Evolutionary conservation across 1,140 invertebrate species (phyloP), one percentile per base, ranked within the genome.

Genomic region (Littorina saxatilis): DNA sequence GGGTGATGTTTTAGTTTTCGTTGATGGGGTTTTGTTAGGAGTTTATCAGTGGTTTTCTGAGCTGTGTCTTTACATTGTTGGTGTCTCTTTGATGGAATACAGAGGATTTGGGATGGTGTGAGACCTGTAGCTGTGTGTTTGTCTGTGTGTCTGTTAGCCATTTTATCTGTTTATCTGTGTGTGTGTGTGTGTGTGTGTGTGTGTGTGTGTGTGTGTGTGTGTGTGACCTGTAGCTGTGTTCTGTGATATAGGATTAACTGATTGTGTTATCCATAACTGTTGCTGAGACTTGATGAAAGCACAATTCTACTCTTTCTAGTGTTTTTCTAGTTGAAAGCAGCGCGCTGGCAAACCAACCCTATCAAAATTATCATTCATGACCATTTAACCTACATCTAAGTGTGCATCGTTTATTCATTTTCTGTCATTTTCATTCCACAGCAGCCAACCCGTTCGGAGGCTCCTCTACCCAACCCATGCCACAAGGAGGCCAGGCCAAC

Each of bases 401-500:
- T 29, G 20, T 61, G 20, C 20, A 13, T 61, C 5, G 5, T 68
- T 29, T 47, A 17, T 37, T 61, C 15, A 29, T n/a, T 68, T 29
- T 61, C 29, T n/a, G n/a, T n/a, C 23, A 43, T 55, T 77, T 55
- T n/a, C 29, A 7, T 73, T 1, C 77, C 37, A 50, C 80, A 82
- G 83, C 80, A 39, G 78, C 86, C 17, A 88, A 87, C 55, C 87
- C 87, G 47, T 87, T 88, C 43, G 85, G 86, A 75, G 82, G 73
- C 13, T 43, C 39, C 7, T 43, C 72, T 23, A n/a, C 72, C 58
- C 50, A 73, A 11, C 68, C 75, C 27, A 73, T 79, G n/a, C 20
- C 84, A 29, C 43, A 78, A 13, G 50, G 72, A 3, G 79, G 61
- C 15, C 47, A 73, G 47, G 76, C 83, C 23, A 84, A 84, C 66